These are phyloP conservation scores for Drosophila pseudoobscura DNA, from an alignment of 1,140 invertebrate genomes.

Conservation along the genomic window DNA sequence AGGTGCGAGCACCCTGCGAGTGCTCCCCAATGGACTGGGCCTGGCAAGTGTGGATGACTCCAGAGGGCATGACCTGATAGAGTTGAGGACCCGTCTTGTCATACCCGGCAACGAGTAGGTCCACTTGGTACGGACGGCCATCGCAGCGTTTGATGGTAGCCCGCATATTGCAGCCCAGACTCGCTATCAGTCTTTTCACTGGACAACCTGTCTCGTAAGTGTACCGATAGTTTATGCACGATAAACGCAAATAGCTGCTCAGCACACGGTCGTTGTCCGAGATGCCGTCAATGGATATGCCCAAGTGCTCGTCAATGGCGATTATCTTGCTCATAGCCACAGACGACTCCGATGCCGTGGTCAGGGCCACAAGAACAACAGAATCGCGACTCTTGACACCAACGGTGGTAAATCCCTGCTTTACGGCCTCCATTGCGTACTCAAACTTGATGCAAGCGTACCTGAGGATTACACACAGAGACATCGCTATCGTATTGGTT, in stretches of 20 bases:
- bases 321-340: conserved; percentile 98
- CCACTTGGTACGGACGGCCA: conserved; percentile 97
- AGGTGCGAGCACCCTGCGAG: conserved; percentile 98
- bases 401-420: conserved; percentile 98
- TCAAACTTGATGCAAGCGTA: conserved; percentile 96
- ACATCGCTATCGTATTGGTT: conserved; percentile 99
- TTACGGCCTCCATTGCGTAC: conserved; percentile 99
- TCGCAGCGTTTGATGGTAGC: conserved; percentile 98
- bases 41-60: conserved; percentile 98
- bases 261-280: conserved; percentile 98
- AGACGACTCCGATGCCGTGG: conserved; percentile 96
- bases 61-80: conserved; percentile 99
- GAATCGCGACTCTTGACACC: conserved; percentile 97
- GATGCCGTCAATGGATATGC: conserved; percentile 97
- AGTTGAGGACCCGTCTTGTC: conserved; percentile 98
- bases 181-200: conserved; percentile 91
- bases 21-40: conserved; percentile 99
- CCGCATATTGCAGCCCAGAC: conserved; percentile 98
- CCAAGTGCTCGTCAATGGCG: conserved; percentile 97
- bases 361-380: conserved; percentile 97
- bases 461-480: conserved; percentile 99
- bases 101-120: conserved; percentile 97
- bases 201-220: conserved; percentile 93
- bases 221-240: conserved; percentile 97
- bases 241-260: conserved; percentile 96